Evolutionary conservation across 2,888 invertebrate genomes (phyloP).

Genomic region (Andrena chrysosceles): DNA sequence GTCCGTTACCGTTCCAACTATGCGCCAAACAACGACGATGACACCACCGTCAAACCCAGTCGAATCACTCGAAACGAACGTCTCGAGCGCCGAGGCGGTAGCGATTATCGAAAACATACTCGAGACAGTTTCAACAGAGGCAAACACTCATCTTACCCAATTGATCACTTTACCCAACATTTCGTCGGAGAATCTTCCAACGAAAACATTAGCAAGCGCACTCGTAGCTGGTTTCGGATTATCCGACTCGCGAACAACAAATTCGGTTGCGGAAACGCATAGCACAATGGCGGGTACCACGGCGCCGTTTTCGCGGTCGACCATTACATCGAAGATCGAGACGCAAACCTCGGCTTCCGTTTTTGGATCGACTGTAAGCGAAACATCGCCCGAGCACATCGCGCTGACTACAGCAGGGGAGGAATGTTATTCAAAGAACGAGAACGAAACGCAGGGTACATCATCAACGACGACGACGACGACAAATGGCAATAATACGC

Average conservation of each 20-base stretch:
- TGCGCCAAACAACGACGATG: not conserved
- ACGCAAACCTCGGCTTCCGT: not conserved
- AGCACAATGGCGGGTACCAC: not conserved
- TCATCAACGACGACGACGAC: not conserved
- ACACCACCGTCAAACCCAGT: not conserved
- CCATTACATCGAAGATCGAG: not conserved
- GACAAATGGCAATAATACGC: not conserved
- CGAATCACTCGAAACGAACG: not conserved
- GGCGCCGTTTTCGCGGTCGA: not conserved
- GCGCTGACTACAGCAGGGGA: not conserved
- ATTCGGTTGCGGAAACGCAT: not conserved
- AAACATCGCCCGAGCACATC: not conserved
- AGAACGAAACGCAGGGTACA: not conserved
- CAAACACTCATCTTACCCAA: constrained; percentile 5
- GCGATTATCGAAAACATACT: constrained; percentile 36
- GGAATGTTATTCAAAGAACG: not conserved
- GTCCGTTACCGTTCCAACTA: not conserved
- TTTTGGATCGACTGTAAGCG: not conserved
- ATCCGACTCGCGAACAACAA: not conserved
- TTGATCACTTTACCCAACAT: constrained; percentile 5
- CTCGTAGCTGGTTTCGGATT: constrained; percentile 38
- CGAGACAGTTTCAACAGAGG: not conserved
- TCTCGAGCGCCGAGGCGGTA: not conserved
- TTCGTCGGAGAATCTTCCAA: constrained; percentile 1
- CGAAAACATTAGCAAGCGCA: constrained; percentile 44